These are phyloP conservation scores for Oncorhynchus masou DNA, from an alignment of 2,113 vertebrate genomes.

Conservation along the genomic window DNA sequence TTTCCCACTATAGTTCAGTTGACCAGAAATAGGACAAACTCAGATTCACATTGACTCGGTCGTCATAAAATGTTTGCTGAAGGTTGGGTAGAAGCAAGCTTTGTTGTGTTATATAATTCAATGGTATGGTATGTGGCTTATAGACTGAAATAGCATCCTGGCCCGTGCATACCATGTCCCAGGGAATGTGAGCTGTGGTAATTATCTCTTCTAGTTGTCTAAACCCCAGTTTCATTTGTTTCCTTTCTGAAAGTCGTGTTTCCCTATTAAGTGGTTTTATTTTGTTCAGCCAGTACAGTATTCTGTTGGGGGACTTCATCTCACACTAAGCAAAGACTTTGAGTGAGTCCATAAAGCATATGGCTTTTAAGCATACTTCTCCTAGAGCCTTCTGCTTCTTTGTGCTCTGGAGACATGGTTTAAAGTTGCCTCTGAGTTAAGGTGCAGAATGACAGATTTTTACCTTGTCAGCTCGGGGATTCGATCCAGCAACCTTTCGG, in stretches of 20 bases:
- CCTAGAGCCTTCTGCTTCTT: not conserved
- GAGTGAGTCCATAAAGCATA: not conserved
- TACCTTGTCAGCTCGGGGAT: too few relatives aligned
- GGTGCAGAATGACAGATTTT: too few relatives aligned
- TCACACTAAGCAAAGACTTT: too few relatives aligned
- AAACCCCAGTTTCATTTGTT: not conserved
- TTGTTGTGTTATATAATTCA: slow-evolving; percentile 34
- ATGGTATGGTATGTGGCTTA: slow-evolving; percentile 20
- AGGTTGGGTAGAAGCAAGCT: slow-evolving; percentile 2
- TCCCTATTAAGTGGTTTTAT: too few relatives aligned
- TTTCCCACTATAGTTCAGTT: not conserved
- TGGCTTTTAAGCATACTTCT: not conserved
- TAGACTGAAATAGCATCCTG: slow-evolving; percentile 40
- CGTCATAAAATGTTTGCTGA: not conserved
- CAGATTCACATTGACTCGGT: not conserved
- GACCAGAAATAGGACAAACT: not conserved
- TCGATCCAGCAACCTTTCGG: too few relatives aligned
- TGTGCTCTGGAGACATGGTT: not conserved
- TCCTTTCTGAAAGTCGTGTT: not conserved
- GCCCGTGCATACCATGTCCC: slow-evolving; percentile 15
- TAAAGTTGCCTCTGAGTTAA: not conserved
- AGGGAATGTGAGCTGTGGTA: slow-evolving; percentile 23
- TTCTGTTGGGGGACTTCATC: too few relatives aligned
- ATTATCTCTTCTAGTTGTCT: not conserved
- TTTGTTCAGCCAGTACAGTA: too few relatives aligned